A percentile compares a stretch with the other conserved stretches of the same genome.
These are phyloP conservation scores for Decapterus maruadsi DNA, from an alignment of 2,797 vertebrate genomes.

Conservation along the genomic window DNA sequence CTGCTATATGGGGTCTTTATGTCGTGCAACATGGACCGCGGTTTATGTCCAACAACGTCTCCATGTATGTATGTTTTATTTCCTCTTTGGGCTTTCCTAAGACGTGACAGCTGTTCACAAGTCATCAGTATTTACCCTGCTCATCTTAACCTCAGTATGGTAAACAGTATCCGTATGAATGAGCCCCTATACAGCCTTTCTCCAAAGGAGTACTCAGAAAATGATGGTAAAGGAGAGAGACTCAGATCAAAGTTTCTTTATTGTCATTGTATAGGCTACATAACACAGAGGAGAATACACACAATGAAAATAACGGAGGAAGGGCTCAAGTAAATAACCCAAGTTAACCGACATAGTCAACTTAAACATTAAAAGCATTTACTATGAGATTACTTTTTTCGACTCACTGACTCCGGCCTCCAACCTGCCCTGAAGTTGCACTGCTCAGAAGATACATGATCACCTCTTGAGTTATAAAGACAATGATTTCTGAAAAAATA, in stretches of 20 bases:
- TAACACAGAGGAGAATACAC: too few relatives aligned
- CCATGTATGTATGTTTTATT: neutral
- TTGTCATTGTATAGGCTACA: too few relatives aligned
- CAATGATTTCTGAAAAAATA: neutral
- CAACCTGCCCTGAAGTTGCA: too few relatives aligned
- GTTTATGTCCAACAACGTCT: slow-evolving; percentile 26
- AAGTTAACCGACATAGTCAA: too few relatives aligned
- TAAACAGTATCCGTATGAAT: neutral
- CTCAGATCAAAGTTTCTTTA: too few relatives aligned
- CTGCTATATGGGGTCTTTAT: slow-evolving; percentile 36
- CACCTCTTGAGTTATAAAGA: neutral
- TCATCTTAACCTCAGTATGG: neutral
- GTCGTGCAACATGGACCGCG: slow-evolving; percentile 25
- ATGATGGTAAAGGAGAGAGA: too few relatives aligned
- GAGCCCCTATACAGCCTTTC: slow-evolving; percentile 4
- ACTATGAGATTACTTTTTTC: too few relatives aligned
- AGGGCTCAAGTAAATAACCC: too few relatives aligned
- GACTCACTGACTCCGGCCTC: too few relatives aligned
- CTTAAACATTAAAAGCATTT: too few relatives aligned
- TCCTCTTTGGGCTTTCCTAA: neutral
- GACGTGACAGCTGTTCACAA: neutral
- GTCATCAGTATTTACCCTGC: slow-evolving; percentile 23
- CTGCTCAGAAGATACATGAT: neutral
- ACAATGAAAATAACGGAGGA: too few relatives aligned
- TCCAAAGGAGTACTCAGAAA: neutral